phyloP scores from a whole-genome alignment of 2,113 vertebrate genomes.

The Petrocephalus zakoni region DNA sequence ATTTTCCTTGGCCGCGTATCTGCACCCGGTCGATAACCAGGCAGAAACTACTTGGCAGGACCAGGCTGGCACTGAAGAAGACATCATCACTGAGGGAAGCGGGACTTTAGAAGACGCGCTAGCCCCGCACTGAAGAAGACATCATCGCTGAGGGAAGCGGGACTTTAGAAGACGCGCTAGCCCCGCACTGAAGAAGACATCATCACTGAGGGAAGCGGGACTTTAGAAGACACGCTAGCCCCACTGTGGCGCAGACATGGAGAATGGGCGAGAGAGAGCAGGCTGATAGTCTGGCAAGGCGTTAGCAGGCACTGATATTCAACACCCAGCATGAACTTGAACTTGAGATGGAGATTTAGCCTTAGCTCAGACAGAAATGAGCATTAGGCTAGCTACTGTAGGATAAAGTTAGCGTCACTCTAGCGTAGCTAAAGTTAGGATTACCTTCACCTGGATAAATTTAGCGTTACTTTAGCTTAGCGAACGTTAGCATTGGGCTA shows the following conservation, averaged over 20 bases:
- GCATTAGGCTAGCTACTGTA: neutral
- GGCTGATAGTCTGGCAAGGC: neutral
- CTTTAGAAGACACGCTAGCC: neutral
- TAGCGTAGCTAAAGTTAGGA: neutral
- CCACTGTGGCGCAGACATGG: too few species aligned
- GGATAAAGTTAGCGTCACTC: neutral
- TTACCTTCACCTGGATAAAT: neutral
- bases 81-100: constrained; percentile 21
- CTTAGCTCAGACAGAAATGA: neutral
- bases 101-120: neutral
- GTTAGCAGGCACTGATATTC: too few species aligned
- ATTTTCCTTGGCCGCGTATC: constrained; percentile 19
- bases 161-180: neutral
- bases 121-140: too few species aligned
- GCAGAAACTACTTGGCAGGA: constrained; percentile 35
- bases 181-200: too few species aligned
- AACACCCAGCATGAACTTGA: neutral
- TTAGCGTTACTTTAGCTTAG: neutral
- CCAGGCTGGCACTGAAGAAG: constrained; percentile 8
- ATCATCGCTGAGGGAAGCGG: constrained; percentile 19
- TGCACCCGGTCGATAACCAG: constrained; percentile 30
- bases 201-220: constrained; percentile 21
- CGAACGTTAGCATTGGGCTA: neutral
- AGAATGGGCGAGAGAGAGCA: neutral
- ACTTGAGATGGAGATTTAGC: neutral